phyloP scores from a whole-genome alignment of 2,888 invertebrate genomes.

The Thymelicus sylvestris region DNA sequence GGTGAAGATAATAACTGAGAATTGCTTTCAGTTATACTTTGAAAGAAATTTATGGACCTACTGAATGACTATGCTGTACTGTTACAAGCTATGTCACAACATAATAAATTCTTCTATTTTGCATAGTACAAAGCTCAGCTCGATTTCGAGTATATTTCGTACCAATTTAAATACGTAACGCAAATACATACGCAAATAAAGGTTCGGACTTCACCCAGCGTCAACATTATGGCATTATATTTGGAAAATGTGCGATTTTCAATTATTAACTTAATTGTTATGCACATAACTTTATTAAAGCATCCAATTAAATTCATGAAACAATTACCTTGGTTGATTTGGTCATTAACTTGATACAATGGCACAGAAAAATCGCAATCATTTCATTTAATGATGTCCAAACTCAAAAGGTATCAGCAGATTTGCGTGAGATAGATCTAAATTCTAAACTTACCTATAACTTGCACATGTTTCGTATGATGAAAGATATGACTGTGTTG shows the following conservation, averaged over 20 bases:
- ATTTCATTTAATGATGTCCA: too few relatives aligned
- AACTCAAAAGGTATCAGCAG: too few relatives aligned
- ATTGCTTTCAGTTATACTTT: slow-evolving; percentile 41
- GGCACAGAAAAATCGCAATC: too few relatives aligned
- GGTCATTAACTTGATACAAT: too few relatives aligned
- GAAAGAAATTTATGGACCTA: slow-evolving; percentile 44
- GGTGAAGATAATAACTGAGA: slow-evolving; percentile 58
- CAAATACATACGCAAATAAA: slow-evolving; percentile 29
- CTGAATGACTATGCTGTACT: slow-evolving; percentile 38
- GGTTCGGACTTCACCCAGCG: slow-evolving; percentile 28
- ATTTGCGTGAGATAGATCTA: too few relatives aligned
- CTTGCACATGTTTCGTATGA: too few relatives aligned
- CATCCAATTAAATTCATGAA: not conserved
- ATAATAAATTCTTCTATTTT: slow-evolving; percentile 24
- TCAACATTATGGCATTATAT: slow-evolving; percentile 18
- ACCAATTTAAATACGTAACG: slow-evolving; percentile 36
- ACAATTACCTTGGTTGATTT: not conserved
- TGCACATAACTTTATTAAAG: slow-evolving; percentile 7
- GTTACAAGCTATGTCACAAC: slow-evolving; percentile 29
- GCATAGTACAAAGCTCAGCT: slow-evolving; percentile 30
- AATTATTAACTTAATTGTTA: slow-evolving; percentile 6
- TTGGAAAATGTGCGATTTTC: too few relatives aligned
- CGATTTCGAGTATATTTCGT: slow-evolving; percentile 34
- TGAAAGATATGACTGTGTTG: too few relatives aligned
- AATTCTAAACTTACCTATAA: too few relatives aligned